These are phyloP conservation scores for Pteropus alecto DNA, from an alignment of 2,113 vertebrate species.

Conservation along the genomic window DNA sequence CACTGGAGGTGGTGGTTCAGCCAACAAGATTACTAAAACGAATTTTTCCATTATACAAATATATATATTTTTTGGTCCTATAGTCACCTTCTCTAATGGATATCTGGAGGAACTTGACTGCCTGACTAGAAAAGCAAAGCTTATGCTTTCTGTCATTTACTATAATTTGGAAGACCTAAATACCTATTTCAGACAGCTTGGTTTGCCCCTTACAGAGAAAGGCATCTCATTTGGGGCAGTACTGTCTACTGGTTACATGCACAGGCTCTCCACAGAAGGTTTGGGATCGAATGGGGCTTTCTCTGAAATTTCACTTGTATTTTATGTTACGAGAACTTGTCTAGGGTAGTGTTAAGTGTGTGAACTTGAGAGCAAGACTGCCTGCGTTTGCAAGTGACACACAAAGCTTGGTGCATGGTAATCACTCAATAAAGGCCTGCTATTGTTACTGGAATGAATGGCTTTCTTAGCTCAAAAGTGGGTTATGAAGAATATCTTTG, in stretches of 20 bases:
- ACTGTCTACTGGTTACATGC: not conserved
- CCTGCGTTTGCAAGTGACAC: not conserved
- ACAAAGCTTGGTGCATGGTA: not conserved
- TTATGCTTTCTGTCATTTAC: not conserved
- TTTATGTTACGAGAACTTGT: not conserved
- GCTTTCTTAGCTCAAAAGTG: slow-evolving; percentile 35
- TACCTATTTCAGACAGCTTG: not conserved
- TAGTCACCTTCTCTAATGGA: not conserved
- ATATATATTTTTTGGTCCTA: not conserved
- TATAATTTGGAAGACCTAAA: not conserved
- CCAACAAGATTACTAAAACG: not conserved
- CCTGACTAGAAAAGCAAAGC: not conserved
- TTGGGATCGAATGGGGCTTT: not conserved
- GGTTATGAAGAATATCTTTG: slow-evolving; percentile 27
- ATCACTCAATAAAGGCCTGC: not conserved
- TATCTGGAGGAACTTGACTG: not conserved
- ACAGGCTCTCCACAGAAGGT: not conserved
- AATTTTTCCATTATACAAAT: not conserved
- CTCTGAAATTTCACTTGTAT: not conserved
- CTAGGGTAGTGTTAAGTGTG: not conserved
- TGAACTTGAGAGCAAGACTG: slow-evolving; percentile 14
- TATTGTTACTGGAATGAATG: slow-evolving; percentile 27
- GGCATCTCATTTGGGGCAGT: not conserved
- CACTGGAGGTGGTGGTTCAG: not conserved
- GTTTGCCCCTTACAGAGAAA: not conserved